Conservation (phyloP, 2,797 vertebrate species). For the Denticeps clupeoides region DNA sequence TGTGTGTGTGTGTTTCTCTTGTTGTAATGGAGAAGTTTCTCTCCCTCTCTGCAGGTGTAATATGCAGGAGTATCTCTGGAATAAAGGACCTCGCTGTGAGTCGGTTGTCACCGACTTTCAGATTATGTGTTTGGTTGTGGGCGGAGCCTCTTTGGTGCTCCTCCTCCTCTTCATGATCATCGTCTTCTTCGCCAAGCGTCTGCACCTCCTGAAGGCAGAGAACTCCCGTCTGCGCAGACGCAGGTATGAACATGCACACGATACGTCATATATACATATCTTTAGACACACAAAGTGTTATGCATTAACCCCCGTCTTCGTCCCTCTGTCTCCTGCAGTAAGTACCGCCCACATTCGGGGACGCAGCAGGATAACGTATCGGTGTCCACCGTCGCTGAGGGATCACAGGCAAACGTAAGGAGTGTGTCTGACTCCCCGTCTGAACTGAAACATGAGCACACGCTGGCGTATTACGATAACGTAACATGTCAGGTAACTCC, state of each 20-base stretch:
- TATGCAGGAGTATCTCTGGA: slow-evolving; percentile 93
- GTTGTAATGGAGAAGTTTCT: slow-evolving; percentile 13
- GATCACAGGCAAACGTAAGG: slow-evolving; percentile 97
- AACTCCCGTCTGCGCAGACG: slow-evolving; percentile 67
- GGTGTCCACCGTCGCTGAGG: slow-evolving; percentile 89
- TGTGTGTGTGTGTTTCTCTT: slow-evolving; percentile 3
- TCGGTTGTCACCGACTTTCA: slow-evolving; percentile 94
- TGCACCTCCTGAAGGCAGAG: slow-evolving; percentile 87
- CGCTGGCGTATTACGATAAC: slow-evolving; percentile 82
- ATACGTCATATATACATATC: background rate
- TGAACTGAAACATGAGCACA: slow-evolving; percentile 63
- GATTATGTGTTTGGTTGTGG: slow-evolving; percentile 84
- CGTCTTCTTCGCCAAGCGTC: slow-evolving; percentile 93
- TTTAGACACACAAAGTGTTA: background rate
- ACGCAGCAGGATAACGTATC: slow-evolving; percentile 95
- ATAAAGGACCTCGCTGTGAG: slow-evolving; percentile 87
- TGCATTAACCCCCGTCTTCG: background rate
- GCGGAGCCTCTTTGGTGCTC: slow-evolving; percentile 69
- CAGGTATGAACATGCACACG: background rate
- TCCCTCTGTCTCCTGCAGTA: slow-evolving; percentile 42
- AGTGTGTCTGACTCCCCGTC: slow-evolving; percentile 60
- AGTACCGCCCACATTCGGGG: slow-evolving; percentile 83
- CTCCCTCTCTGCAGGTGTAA: slow-evolving; percentile 52
- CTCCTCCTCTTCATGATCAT: slow-evolving; percentile 92
- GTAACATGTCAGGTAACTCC: slow-evolving; percentile 77